These are phyloP conservation scores for Salminus brasiliensis DNA, from an alignment of 2,113 vertebrate species.

Conservation along the genomic window DNA sequence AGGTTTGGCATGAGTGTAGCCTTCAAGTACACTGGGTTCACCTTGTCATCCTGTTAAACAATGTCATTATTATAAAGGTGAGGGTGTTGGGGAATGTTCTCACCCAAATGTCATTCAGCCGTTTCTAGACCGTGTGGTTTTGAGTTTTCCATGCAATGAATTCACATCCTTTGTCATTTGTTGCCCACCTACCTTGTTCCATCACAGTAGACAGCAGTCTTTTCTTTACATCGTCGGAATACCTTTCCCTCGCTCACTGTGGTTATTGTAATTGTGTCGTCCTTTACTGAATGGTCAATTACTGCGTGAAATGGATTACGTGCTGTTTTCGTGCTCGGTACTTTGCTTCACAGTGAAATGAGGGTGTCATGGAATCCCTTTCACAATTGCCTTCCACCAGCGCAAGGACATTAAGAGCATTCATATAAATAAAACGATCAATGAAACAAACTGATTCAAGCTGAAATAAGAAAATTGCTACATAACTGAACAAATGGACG, in stretches of 20 bases:
- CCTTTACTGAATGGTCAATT: conserved; percentile 30
- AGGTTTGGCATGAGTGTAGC: background rate
- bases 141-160: background rate
- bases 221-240: background rate
- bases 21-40: too few species aligned
- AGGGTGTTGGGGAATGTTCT: background rate
- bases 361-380: conserved; percentile 24
- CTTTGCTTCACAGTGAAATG: conserved; percentile 16
- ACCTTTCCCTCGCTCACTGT: background rate
- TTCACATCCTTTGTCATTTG: background rate
- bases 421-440: conserved; percentile 23
- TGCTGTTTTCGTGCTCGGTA: conserved; percentile 1
- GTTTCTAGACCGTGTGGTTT: background rate
- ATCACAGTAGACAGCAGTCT: background rate
- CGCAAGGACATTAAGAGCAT: conserved; percentile 11
- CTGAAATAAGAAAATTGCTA: conserved; percentile 16
- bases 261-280: conserved; percentile 9
- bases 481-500: conserved; percentile 11
- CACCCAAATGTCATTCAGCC: background rate
- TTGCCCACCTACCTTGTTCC: background rate
- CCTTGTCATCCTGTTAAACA: background rate
- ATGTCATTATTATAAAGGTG: background rate
- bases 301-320: conserved; percentile 32
- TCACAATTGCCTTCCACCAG: background rate
- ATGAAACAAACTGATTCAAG: background rate